Evolutionary conservation across 2,888 invertebrate genomes (phyloP).

Genomic region (Meteorus colon): DNA sequence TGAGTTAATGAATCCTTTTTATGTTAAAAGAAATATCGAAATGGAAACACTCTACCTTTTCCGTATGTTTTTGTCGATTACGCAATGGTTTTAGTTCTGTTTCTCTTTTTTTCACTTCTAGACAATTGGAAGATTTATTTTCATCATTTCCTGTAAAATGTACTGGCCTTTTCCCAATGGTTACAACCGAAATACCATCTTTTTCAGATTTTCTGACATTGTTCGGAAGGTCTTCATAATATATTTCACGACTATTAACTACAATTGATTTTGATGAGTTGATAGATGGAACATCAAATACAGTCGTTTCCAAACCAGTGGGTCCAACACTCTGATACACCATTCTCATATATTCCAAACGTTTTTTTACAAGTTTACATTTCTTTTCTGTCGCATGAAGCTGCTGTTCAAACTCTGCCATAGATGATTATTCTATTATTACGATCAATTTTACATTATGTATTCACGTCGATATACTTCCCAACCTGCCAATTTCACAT

Average conservation of each 20-base stretch:
- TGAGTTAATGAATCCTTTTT: neutral
- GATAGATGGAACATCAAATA: neutral
- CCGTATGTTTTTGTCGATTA: constrained; percentile 1
- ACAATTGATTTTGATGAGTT: neutral
- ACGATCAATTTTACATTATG: constrained; percentile 3
- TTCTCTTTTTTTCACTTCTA: constrained; percentile 25
- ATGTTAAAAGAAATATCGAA: neutral
- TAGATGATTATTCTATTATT: neutral
- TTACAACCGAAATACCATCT: neutral
- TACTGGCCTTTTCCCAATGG: constrained; percentile 33
- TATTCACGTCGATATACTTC: constrained; percentile 12
- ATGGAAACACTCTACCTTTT: constrained; percentile 13
- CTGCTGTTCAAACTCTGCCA: constrained; percentile 72
- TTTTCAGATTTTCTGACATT: constrained; percentile 36
- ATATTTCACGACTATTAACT: neutral
- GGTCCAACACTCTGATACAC: constrained; percentile 62
- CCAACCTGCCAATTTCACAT: constrained; percentile 51
- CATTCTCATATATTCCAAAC: constrained; percentile 73
- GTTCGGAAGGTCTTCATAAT: neutral
- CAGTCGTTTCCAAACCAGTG: constrained; percentile 33
- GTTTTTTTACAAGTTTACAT: constrained; percentile 71
- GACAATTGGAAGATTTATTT: constrained; percentile 27
- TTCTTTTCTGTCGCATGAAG: constrained; percentile 71
- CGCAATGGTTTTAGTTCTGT: constrained; percentile 16
- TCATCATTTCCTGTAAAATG: constrained; percentile 28